Percentiles rank a stretch among this genome's conserved stretches.
Conservation (phyloP, 2,888 invertebrate species). For the Noctua comes region DNA sequence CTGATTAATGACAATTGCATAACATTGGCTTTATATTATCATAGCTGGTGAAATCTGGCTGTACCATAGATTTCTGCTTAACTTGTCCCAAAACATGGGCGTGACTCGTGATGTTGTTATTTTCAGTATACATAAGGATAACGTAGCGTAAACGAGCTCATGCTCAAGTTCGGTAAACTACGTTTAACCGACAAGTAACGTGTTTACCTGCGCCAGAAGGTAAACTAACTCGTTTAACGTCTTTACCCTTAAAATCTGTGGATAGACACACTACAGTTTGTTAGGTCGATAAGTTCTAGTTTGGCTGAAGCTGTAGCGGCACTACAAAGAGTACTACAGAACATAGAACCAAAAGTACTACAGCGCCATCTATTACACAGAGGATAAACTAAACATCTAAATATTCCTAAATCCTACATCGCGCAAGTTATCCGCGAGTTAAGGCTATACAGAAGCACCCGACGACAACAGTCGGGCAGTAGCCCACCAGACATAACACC, state of each 20-base stretch:
- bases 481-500: too few species aligned
- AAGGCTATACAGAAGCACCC: too few species aligned
- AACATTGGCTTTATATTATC: neutral
- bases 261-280: slow-evolving; percentile 34
- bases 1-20: neutral
- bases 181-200: slow-evolving; percentile 47
- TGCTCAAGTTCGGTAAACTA: slow-evolving; percentile 40
- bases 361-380: too few species aligned
- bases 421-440: too few species aligned
- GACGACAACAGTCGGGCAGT: too few species aligned
- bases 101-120: neutral
- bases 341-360: too few species aligned
- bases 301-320: neutral
- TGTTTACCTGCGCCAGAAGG: slow-evolving; percentile 43
- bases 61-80: neutral
- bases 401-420: too few species aligned
- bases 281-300: neutral
- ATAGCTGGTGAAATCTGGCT: neutral
- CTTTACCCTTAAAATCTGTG: slow-evolving; percentile 43
- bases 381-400: too few species aligned
- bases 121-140: slow-evolving; percentile 7
- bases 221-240: slow-evolving; percentile 47
- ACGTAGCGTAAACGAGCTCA: slow-evolving; percentile 14
- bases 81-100: neutral
- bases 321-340: too few species aligned